Evolutionary conservation across 64 coral and sea anemone genomes (phyloP).

Genomic region (Dendronephthya gigantea): DNA sequence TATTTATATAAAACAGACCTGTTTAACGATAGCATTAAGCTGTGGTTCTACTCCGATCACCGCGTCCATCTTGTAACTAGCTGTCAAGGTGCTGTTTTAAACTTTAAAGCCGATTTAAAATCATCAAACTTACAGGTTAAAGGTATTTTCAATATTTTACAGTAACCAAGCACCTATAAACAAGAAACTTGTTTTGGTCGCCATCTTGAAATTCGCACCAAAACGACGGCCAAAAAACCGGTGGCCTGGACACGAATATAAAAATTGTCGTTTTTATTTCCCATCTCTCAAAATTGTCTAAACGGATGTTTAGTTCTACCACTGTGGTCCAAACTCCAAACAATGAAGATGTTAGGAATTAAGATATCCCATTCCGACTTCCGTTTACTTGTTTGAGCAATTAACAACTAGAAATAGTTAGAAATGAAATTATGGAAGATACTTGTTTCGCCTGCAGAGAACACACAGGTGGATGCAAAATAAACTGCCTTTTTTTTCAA

Average conservation of each 20-base stretch:
- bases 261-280: background rate
- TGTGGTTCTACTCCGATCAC: conserved; percentile 58
- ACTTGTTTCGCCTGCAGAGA: no score
- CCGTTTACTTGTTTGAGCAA: no score
- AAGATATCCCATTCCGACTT: background rate
- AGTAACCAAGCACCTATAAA: background rate
- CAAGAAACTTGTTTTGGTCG: background rate
- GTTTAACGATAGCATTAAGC: conserved; percentile 59
- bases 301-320: background rate
- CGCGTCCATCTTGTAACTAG: conserved; percentile 41
- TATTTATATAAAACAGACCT: no score
- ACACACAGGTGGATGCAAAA: no score
- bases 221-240: background rate
- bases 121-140: background rate
- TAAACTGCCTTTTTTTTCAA: no score
- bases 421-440: no score
- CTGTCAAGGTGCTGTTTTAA: background rate
- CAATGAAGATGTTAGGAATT: background rate
- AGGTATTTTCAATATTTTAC: background rate
- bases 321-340: no score
- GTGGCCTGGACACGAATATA: no score
- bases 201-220: background rate
- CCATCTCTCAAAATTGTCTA: background rate
- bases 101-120: background rate
- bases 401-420: no score